Conservation (phyloP, 2,888 invertebrate species). For the Linnaemya tessellans region DNA sequence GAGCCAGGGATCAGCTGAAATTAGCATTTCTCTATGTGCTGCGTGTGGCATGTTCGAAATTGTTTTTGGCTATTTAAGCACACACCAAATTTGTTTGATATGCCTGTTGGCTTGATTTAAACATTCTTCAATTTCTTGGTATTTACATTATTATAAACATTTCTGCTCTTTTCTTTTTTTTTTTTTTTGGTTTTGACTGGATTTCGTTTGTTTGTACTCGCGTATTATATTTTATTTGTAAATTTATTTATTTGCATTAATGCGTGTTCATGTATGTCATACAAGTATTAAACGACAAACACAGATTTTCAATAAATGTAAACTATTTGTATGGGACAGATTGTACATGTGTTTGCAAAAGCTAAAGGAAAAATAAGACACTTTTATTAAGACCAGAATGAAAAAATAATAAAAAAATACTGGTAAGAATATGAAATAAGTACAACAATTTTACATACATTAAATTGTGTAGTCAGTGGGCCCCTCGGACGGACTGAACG, state of each 20-base stretch:
- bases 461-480: slow-evolving; percentile 57
- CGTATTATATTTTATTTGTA: slow-evolving; percentile 59
- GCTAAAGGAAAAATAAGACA: slow-evolving; percentile 17
- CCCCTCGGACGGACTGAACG: slow-evolving; percentile 7
- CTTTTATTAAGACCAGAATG: background rate
- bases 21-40: slow-evolving; percentile 29
- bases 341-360: slow-evolving; percentile 56
- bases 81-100: slow-evolving; percentile 59
- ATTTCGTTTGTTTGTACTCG: slow-evolving; percentile 16
- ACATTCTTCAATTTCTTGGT: slow-evolving; percentile 68
- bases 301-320: slow-evolving; percentile 72
- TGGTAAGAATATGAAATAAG: slow-evolving; percentile 42
- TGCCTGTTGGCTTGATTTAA: slow-evolving; percentile 64
- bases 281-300: slow-evolving; percentile 70
- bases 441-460: slow-evolving; percentile 72
- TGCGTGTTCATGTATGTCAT: slow-evolving; percentile 71
- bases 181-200: too few species aligned
- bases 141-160: slow-evolving; percentile 62
- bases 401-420: background rate
- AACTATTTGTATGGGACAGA: slow-evolving; percentile 65
- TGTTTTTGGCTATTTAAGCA: slow-evolving; percentile 50
- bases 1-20: background rate
- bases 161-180: background rate
- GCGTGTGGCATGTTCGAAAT: slow-evolving; percentile 39
- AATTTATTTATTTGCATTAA: slow-evolving; percentile 68